A percentile compares a stretch with the other conserved stretches of the same genome.
Conservation (phyloP, 1,140 invertebrate species). For the Drosophila seguyi region DNA sequence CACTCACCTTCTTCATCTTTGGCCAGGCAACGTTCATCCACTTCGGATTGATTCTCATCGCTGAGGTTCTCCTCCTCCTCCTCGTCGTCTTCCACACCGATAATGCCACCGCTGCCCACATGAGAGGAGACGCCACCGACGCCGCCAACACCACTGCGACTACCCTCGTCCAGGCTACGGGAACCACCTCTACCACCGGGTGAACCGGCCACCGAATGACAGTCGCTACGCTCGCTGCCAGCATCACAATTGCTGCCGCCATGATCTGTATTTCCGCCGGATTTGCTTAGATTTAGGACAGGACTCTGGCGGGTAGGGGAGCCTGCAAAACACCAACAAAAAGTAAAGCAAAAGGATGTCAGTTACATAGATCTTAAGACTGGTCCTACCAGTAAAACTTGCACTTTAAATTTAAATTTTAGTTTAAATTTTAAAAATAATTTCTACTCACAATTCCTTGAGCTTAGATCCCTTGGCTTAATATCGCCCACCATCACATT, state of each 20-base stretch:
- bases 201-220: conserved; percentile 86
- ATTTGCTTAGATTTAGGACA: conserved; percentile 95
- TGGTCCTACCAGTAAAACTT: too few relatives aligned
- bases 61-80: conserved; percentile 93
- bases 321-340: conserved; percentile 86
- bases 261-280: conserved; percentile 87
- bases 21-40: conserved; percentile 87
- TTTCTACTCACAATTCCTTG: conserved; percentile 91
- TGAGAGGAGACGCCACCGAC: conserved; percentile 80
- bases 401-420: not conserved
- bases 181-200: conserved; percentile 69
- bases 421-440: not conserved
- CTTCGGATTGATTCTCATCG: conserved; percentile 90
- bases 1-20: conserved; percentile 93
- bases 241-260: conserved; percentile 86
- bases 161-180: conserved; percentile 80
- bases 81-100: conserved; percentile 86
- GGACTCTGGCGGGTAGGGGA: conserved; percentile 95
- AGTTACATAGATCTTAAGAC: not conserved
- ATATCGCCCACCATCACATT: conserved; percentile 86
- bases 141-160: conserved; percentile 84
- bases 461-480: conserved; percentile 93
- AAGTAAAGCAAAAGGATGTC: not conserved
- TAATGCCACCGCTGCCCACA: conserved; percentile 88
- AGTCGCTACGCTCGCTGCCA: conserved; percentile 87